phyloP scores from a whole-genome alignment of 2,113 vertebrate species.

The Rhineura floridana region DNA sequence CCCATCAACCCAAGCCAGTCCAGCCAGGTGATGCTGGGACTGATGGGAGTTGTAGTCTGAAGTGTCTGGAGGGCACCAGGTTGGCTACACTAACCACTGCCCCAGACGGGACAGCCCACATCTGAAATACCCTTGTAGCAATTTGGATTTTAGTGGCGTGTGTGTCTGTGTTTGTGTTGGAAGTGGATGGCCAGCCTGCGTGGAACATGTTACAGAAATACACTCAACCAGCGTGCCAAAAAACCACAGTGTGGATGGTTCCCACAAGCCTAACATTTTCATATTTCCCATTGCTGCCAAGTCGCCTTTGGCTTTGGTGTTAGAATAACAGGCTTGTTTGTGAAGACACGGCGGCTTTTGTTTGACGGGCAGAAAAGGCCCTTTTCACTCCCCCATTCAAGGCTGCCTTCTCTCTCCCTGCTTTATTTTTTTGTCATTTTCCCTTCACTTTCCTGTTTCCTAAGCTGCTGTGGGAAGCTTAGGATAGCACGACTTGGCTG shows the following conservation, averaged over 20 bases:
- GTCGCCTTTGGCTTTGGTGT: constrained; percentile 62
- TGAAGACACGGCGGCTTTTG: constrained; percentile 73
- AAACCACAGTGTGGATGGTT: constrained; percentile 60
- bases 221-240: neutral
- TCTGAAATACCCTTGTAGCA: neutral
- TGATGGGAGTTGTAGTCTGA: no score
- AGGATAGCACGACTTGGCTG: no score
- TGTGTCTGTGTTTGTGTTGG: constrained; percentile 28
- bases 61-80: no score
- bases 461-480: constrained; percentile 56
- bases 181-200: constrained; percentile 37
- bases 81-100: no score
- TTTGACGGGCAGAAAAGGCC: constrained; percentile 62
- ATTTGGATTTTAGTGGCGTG: neutral
- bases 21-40: no score
- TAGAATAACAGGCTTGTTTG: constrained; percentile 70
- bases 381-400: constrained; percentile 52
- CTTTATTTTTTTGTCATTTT: neutral
- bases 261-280: constrained; percentile 72
- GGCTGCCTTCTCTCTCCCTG: neutral
- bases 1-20: no score
- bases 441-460: constrained; percentile 25
- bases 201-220: constrained; percentile 58
- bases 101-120: neutral
- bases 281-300: constrained; percentile 70